These are phyloP conservation scores for Alethe castanea DNA, from an alignment of 2,113 vertebrate species.

Conservation along the genomic window DNA sequence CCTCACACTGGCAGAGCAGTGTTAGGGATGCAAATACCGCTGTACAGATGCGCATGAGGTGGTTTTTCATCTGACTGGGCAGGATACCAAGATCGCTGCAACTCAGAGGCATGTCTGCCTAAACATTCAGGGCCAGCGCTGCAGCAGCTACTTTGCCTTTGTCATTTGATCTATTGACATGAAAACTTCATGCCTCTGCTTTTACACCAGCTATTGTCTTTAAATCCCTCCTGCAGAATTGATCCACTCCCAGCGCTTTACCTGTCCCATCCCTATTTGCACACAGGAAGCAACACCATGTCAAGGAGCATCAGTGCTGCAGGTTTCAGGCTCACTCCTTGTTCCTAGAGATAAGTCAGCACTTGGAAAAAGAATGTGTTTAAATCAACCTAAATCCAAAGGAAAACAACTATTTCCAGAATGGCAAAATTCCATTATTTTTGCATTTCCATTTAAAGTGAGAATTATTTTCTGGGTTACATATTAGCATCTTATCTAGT, in stretches of 20 bases:
- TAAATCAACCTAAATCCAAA: neutral
- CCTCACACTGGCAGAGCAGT: neutral
- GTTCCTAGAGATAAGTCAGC: neutral
- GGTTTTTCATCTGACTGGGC: neutral
- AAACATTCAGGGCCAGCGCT: neutral
- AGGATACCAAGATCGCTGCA: neutral
- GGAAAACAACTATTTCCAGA: neutral
- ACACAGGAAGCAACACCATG: neutral
- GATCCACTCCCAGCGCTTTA: fast-evolving
- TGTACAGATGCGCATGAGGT: neutral
- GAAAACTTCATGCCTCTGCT: neutral
- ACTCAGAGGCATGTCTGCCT: fast-evolving
- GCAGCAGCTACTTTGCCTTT: neutral
- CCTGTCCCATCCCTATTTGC: neutral
- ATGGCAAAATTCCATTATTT: neutral
- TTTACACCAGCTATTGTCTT: neutral
- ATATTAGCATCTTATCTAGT: neutral
- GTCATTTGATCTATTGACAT: neutral
- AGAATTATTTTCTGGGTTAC: neutral
- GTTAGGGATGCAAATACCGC: fast-evolving
- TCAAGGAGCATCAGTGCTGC: neutral
- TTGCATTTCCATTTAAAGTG: neutral
- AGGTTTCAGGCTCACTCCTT: neutral
- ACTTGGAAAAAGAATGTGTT: neutral
- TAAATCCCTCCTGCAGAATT: neutral